Evolutionary conservation across 1,140 invertebrate species (phyloP).

Genomic region (Conus betulinus): DNA sequence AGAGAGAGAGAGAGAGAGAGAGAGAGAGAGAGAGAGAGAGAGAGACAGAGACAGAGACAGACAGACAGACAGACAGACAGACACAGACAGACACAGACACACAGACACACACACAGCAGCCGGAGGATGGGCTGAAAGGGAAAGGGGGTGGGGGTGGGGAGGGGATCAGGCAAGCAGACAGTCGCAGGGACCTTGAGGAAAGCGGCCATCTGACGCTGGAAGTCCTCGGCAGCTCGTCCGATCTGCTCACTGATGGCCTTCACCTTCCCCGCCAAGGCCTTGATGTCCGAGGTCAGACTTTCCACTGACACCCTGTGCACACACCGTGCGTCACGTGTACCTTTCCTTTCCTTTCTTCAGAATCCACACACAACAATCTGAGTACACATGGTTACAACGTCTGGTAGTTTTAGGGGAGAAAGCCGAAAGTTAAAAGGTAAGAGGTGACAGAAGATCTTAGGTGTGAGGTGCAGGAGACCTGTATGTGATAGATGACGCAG

Average conservation of each 20-base stretch:
- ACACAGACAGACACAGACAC: no score
- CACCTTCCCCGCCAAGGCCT: constrained; percentile 62
- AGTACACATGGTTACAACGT: no score
- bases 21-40: constrained; percentile 22
- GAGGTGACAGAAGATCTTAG: no score
- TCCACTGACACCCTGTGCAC: constrained; percentile 68
- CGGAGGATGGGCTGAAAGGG: neutral
- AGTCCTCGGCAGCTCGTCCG: constrained; percentile 58
- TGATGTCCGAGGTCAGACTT: constrained; percentile 64
- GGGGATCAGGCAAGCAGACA: neutral
- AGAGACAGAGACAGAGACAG: constrained; percentile 11
- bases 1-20: constrained; percentile 27
- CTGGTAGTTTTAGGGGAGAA: no score
- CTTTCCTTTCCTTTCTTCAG: no score
- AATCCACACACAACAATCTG: no score
- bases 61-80: constrained; percentile 10
- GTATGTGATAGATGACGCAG: no score
- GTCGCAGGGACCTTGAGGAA: constrained; percentile 64
- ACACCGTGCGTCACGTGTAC: neutral
- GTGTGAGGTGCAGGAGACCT: no score
- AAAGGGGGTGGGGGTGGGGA: neutral
- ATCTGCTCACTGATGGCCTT: constrained; percentile 64
- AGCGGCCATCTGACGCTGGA: constrained; percentile 66
- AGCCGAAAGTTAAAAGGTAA: no score
- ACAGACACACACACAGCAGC: no score